These are phyloP conservation scores for Acrocephalus kingi DNA, from an alignment of 2,113 vertebrate genomes.

Conservation along the genomic window DNA sequence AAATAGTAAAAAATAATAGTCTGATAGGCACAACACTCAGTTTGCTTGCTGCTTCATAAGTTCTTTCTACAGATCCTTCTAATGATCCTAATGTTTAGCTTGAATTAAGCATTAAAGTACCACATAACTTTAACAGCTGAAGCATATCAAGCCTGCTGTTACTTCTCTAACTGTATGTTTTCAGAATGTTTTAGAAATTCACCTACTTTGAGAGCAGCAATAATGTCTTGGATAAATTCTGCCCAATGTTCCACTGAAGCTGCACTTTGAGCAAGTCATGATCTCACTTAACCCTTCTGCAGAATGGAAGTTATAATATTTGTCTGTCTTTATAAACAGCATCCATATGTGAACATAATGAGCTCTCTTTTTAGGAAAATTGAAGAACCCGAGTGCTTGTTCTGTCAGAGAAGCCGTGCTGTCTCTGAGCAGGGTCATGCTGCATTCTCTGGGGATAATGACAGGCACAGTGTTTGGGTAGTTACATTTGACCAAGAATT, in stretches of 20 bases:
- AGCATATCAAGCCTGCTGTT: conserved; percentile 1
- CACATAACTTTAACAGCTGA: background rate
- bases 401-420: background rate
- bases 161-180: background rate
- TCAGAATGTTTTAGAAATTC: background rate
- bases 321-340: background rate
- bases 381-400: background rate
- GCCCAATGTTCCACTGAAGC: background rate
- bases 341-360: background rate
- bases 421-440: background rate
- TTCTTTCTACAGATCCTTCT: conserved; percentile 30
- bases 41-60: background rate
- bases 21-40: background rate
- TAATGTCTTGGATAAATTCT: background rate
- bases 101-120: conserved; percentile 1
- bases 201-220: background rate
- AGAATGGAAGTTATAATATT: background rate
- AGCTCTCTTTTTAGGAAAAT: background rate
- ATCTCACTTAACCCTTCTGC: background rate
- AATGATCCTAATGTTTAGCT: conserved; percentile 25
- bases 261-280: background rate
- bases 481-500: background rate
- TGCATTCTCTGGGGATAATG: background rate
- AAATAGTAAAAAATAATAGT: conserved; percentile 24
- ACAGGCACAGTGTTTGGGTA: background rate